Evolutionary conservation across 2,888 invertebrate genomes (phyloP), one percentile per base, ranked within the genome.

Genomic region (Cerastis rubricosa): DNA sequence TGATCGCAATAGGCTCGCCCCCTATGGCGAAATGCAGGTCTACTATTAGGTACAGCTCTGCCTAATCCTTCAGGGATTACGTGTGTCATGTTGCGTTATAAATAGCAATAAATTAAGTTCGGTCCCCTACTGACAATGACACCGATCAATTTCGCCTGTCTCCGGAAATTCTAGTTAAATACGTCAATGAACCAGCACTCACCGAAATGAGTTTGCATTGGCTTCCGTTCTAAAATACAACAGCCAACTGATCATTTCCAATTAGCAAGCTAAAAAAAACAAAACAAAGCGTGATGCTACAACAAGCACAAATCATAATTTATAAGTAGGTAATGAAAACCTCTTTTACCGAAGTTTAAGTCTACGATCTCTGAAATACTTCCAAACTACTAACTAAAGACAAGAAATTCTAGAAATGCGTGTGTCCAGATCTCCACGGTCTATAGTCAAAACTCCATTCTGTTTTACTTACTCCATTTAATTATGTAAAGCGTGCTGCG

Each of bases 81-180:
- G 19, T 3, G 29, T 59, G 29, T 19, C 1, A 61, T 61, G 61
- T 61, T 35, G 61, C 4, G 29, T 35, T 22, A 43, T 45, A 43
- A 43, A 40, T 45, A 66, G 11, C 25, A 81, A 74, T 47, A 81
- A 74, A 81, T 73, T 78, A 66, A 74, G 61, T 81, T 81, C 22
- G 81, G 57, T 19, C 65, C 65, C 78, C 74, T 73, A 59, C 25
- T 11, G 75, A n/a, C 54, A n/a, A 14, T 35, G 54, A 47, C 35
- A 54, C n/a, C 19, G 63, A 67, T 54, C 19, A 49, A 74, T 54
- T 17, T 63, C 61, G 54, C 54, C 54, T 54, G 45, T 66, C 66
- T 74, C 75, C 74, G 75, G 76, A 82, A 75, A 76, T n/a, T 45
- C 57, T 43, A 68, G 76, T 79, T 79, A 64, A 64, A 74, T 54